Evolutionary conservation across 1,140 invertebrate genomes (phyloP).

Genomic region (Cherax destructor): DNA sequence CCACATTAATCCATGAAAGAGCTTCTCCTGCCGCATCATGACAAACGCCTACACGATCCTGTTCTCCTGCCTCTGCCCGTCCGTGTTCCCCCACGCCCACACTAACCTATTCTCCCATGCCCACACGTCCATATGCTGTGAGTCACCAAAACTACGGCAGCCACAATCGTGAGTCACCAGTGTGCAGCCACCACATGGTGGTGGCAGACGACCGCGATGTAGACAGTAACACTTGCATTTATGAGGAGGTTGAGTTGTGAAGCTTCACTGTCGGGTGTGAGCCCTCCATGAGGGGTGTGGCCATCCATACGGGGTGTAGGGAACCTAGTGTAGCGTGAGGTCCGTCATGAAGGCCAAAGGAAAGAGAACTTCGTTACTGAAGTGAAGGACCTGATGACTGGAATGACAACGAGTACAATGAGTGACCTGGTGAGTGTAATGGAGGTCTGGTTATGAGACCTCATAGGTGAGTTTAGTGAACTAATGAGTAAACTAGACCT

Average conservation of each 20-base stretch:
- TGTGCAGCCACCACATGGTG: conserved; percentile 11
- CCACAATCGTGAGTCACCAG: neutral
- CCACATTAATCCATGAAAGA: conserved; percentile 37
- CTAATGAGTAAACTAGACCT: no score
- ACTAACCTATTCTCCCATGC: conserved; percentile 12
- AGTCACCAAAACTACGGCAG: neutral
- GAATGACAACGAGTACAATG: no score
- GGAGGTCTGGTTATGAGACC: no score
- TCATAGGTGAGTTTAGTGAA: no score
- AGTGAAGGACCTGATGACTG: no score
- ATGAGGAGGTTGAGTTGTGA: conserved; percentile 42
- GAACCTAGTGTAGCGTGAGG: no score
- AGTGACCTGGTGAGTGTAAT: no score
- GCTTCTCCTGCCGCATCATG: conserved; percentile 44
- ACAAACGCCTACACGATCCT: conserved; percentile 31
- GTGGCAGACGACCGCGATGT: conserved; percentile 17
- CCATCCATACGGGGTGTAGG: no score
- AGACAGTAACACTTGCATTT: conserved; percentile 21
- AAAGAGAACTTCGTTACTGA: no score
- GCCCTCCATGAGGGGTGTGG: no score
- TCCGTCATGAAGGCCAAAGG: no score
- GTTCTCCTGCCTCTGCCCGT: conserved; percentile 1
- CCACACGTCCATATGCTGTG: neutral
- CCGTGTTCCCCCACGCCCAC: neutral
- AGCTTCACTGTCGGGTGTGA: no score